Base-by-base conservation (phyloP, 2,888 invertebrate species). In the Scaptomyza parva region DNA sequence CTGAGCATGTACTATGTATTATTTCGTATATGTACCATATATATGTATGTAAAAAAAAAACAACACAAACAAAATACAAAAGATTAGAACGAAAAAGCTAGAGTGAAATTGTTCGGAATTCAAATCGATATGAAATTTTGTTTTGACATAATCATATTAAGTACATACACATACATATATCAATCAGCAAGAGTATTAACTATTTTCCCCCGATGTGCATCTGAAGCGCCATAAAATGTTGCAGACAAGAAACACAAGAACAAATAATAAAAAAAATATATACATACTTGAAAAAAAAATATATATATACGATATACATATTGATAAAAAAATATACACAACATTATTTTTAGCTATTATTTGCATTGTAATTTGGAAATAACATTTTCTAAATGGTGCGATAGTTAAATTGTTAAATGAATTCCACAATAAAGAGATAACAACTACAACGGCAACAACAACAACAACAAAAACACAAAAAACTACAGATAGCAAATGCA, bases 401-500 rank as follows among this genome's bases (percentile, higher is more conserved):
- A 87, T 87, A 86, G 82, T 82, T 82, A 82, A 82, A 85, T 81
- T 82, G 87, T 82, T 82, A 82, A 85, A 82, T 62, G 48, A 86
- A 87, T 82, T 82, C 55, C 85, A 80, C 53, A 75, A 61, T 28
- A 48, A 57, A 63, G 75, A 44, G 70, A 71, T 51, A 43, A n/a
- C 5, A 62, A 67, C 48, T 55, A 66, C 63, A 63, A 74, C 54
- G 68, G 69, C 53, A 74, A 68, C 37, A 64, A 43, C 67, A 67
- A 52, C 68, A 76, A 33, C 40, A 51, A 22, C 51, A 55, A 68
- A 68, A 43, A 58, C n/a, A 60, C 57, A 70, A 70, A 47, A 65
- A 85, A 78, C 85, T 82, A 82, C 87, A 85, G 78, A 87, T 86
- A 87, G 82, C 78, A 87, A 82, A 81, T 78, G 85, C 82, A 87